Evolutionary conservation across 2,113 vertebrate genomes (phyloP).

Genomic region (Amphilophus citrinellus): DNA sequence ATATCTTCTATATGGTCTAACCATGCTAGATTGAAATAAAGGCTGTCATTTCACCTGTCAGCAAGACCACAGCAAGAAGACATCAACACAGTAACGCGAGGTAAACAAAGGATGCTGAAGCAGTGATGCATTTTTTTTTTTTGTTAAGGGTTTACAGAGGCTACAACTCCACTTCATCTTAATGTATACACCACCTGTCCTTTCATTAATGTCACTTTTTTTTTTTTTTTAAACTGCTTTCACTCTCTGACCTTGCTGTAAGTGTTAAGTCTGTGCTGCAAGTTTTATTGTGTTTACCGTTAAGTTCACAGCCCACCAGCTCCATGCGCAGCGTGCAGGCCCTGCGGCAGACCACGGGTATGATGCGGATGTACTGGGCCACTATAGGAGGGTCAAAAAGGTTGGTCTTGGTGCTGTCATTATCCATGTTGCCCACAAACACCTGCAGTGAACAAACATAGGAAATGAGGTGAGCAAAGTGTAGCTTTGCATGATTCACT

Average conservation of each 20-base stretch:
- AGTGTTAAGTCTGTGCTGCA: not conserved
- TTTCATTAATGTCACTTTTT: not conserved
- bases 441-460: constrained; percentile 74
- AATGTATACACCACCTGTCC: not conserved
- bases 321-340: constrained; percentile 95
- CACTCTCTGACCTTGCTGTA: not conserved
- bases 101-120: not conserved
- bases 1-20: constrained; percentile 11
- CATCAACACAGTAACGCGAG: constrained; percentile 7
- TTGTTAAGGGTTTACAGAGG: not conserved
- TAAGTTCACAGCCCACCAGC: constrained; percentile 93
- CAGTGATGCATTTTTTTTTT: not conserved
- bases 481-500: not conserved
- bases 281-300: constrained; percentile 83
- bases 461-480: no score
- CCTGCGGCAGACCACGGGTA: constrained; percentile 85
- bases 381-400: constrained; percentile 87
- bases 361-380: constrained; percentile 89
- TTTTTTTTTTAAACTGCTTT: not conserved
- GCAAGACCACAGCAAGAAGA: constrained; percentile 9
- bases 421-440: constrained; percentile 89
- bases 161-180: not conserved
- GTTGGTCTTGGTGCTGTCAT: constrained; percentile 85
- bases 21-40: constrained; percentile 13
- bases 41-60: constrained; percentile 7